Percentiles rank a stretch among this genome's conserved stretches.
Conservation (phyloP, 2,113 vertebrate species). For the Pleuronectes platessa region DNA sequence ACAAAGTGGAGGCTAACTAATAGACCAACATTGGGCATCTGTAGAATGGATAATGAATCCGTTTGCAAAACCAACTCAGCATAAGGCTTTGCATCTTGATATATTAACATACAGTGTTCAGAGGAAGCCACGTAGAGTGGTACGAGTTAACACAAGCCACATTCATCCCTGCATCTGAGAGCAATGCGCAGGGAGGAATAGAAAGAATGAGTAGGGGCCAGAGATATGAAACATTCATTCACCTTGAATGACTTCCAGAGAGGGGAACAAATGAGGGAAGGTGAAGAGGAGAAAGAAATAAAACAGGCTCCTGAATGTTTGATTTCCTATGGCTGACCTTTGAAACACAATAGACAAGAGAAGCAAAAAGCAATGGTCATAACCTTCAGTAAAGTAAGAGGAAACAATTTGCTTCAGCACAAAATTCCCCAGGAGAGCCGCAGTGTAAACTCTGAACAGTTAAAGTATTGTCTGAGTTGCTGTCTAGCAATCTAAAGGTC, state of each 20-base stretch:
- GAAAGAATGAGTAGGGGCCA: conserved; percentile 26
- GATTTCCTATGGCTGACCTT: conserved; percentile 41
- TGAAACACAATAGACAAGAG: conserved; percentile 17
- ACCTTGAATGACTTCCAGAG: conserved; percentile 57
- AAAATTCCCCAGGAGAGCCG: conserved; percentile 18
- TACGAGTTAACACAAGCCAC: conserved; percentile 45
- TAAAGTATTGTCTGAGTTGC: background rate
- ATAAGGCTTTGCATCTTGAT: background rate
- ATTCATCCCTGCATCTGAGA: conserved; percentile 44
- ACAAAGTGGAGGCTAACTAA: background rate
- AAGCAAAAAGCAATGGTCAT: conserved; percentile 14
- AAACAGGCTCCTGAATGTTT: conserved; percentile 26
- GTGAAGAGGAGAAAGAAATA: conserved; percentile 10
- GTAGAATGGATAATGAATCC: background rate
- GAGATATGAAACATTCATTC: conserved; percentile 53
- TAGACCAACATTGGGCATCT: background rate
- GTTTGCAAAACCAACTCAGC: background rate
- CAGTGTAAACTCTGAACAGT: conserved; percentile 31
- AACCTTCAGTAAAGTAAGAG: conserved; percentile 11
- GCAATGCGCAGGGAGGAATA: conserved; percentile 33
- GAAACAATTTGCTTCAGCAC: conserved; percentile 38
- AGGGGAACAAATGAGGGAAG: background rate
- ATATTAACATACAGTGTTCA: conserved; percentile 11
- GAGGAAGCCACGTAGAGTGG: conserved; percentile 27
- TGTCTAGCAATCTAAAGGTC: conserved; percentile 32